Evolutionary conservation across 35 echinoderm and acorn worm genomes (phyloP), one percentile per base, ranked within the genome.

Genomic region (Acanthaster planci): DNA sequence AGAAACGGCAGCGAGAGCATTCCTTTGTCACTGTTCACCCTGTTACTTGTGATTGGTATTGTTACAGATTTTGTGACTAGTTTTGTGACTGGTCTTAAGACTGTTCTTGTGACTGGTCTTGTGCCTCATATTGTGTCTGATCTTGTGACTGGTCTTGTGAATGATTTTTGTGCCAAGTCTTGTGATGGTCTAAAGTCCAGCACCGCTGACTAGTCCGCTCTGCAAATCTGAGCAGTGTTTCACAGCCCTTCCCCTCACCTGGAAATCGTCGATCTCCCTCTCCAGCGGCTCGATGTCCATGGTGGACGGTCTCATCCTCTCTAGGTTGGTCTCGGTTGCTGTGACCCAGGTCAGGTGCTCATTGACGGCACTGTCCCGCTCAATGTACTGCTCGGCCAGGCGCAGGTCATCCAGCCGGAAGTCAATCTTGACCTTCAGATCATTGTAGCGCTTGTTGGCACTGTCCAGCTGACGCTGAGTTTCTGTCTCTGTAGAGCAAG

Each of bases 361-460:
- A 0, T 76, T 85, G 15, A 97, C 93, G 39, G 75, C 92, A 0
- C 39, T 60, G 51, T 97, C 85, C 18, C 85, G 87, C 42, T 89
- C 86, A 39, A 91, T 99, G 86, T 89, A 94, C 82, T 94, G 91
- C 77, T 90, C 87, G 82, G 87, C 91, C 60, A 91, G 92, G 54
- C 83, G 84, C 22, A 88, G 89, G 85, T 94, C 92, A 38, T 95
- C 89, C 14, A 91, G 72, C 31, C 90, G 81, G 54, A 52, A 59
- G 75, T 91, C 55, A 38, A 95, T 51, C n/a, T 91, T 55, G 31
- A 77, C 56, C 60, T 87, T 36, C 26, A 97, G 94, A 30, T 89
- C 88, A 1, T 92, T 87, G 56, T 97, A 97, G 26, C 94, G 86
- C 5, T 81, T 55, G 79, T 97, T 97, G 60, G 87, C 86, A 38